phyloP scores from a whole-genome alignment of 2,797 vertebrate genomes.

The Helarctos malayanus region DNA sequence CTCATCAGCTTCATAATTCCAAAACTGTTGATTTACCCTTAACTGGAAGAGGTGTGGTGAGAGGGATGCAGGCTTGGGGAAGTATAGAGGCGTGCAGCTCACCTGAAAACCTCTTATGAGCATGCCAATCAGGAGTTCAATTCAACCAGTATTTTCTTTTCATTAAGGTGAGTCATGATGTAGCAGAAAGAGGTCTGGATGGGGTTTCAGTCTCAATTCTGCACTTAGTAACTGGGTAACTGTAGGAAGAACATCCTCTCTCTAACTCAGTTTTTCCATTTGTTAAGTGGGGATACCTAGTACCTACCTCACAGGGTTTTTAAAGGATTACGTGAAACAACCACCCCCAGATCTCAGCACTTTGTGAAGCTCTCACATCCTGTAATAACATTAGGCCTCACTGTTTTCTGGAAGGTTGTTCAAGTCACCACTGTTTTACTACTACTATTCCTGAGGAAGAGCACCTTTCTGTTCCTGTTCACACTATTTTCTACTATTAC shows the following conservation, averaged over 20 bases:
- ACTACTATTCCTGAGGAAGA: not conserved
- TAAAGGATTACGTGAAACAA: not conserved
- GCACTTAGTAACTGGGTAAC: not conserved
- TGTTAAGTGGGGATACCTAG: not conserved
- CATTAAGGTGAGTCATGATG: not conserved
- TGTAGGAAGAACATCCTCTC: not conserved
- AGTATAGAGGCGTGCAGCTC: not conserved
- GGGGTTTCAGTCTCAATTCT: not conserved
- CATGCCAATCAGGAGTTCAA: not conserved
- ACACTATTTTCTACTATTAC: not conserved
- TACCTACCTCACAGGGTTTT: not conserved
- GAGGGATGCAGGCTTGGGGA: not conserved
- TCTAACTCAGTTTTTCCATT: not conserved
- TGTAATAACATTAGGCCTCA: not conserved
- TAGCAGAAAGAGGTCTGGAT: not conserved
- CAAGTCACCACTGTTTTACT: not conserved
- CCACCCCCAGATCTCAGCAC: not conserved
- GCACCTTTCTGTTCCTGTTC: not conserved
- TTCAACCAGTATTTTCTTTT: slow-evolving; percentile 51
- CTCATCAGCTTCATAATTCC: not conserved
- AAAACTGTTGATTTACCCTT: not conserved
- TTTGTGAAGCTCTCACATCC: not conserved
- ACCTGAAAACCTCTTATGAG: slow-evolving; percentile 5
- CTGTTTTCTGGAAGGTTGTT: not conserved
- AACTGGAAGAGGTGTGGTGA: not conserved